Percentiles rank a stretch among this genome's conserved stretches.
These are phyloP conservation scores for Macropodus opercularis DNA, from an alignment of 2,797 vertebrate genomes.

Conservation along the genomic window DNA sequence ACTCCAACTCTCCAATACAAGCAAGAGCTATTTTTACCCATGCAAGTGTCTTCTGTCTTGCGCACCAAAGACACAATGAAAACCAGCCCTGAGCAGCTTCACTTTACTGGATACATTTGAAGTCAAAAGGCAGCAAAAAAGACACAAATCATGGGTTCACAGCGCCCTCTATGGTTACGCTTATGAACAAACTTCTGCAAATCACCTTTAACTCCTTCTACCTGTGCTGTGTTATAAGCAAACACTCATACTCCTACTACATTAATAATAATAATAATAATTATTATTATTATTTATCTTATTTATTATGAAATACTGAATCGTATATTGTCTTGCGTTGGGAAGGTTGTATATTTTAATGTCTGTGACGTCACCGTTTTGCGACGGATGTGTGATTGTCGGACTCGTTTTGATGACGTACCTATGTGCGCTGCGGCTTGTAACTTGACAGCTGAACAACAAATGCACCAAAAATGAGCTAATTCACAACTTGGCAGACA, in stretches of 20 bases:
- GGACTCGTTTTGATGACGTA: slow-evolving; percentile 46
- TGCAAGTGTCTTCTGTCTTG: slow-evolving; percentile 39
- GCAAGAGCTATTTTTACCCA: slow-evolving; percentile 30
- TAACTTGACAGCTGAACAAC: slow-evolving; percentile 40
- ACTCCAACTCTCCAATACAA: slow-evolving; percentile 47
- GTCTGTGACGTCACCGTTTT: slow-evolving; percentile 30
- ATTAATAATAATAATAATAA: no score
- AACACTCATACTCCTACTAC: no score
- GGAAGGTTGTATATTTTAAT: no score
- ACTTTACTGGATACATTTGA: neutral
- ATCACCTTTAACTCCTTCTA: neutral
- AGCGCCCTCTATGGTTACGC: slow-evolving; percentile 26
- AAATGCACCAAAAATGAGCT: slow-evolving; percentile 44
- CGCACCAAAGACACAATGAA: slow-evolving; percentile 30
- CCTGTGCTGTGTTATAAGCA: no score
- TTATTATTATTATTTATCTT: no score
- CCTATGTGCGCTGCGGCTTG: rapidly evolving
- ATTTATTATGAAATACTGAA: no score
- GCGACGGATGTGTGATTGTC: slow-evolving; percentile 58
- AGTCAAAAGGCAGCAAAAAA: neutral
- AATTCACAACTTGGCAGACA: neutral
- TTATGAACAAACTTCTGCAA: neutral
- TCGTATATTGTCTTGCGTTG: no score
- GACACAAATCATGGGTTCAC: neutral
- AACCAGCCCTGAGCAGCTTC: slow-evolving; percentile 26